Evolutionary conservation across 2,888 invertebrate species (phyloP).

Genomic region (Hypselothyrea guttata): DNA sequence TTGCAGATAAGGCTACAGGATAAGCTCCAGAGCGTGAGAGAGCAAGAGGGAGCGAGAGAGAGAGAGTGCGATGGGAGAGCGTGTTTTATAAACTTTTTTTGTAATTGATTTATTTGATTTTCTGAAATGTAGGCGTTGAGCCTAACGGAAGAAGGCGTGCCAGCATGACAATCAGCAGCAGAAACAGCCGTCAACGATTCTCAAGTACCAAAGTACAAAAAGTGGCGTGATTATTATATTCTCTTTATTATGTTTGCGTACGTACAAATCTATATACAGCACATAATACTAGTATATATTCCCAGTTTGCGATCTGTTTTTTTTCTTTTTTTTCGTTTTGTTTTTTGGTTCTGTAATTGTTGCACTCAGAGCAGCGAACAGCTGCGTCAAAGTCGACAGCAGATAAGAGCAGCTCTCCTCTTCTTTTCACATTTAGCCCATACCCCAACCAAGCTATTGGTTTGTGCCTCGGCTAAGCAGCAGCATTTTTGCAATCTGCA

Average conservation of each 20-base stretch:
- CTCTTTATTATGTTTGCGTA: slow-evolving; percentile 39
- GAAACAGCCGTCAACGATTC: slow-evolving; percentile 16
- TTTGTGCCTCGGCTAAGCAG: no score
- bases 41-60: not conserved
- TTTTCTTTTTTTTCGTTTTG: no score
- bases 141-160: slow-evolving; percentile 63
- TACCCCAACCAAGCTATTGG: no score
- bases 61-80: not conserved
- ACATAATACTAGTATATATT: slow-evolving; percentile 2
- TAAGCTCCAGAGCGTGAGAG: not conserved
- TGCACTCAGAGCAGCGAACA: slow-evolving; percentile 31
- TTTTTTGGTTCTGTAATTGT: slow-evolving; percentile 48
- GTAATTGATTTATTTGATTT: no score
- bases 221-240: slow-evolving; percentile 74
- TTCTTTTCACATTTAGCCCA: no score
- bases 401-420: slow-evolving; percentile 10
- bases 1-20: no score
- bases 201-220: slow-evolving; percentile 62
- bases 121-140: slow-evolving; percentile 30
- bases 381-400: not conserved
- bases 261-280: not conserved
- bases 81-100: no score
- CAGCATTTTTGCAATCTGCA: no score
- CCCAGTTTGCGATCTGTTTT: not conserved
- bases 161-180: slow-evolving; percentile 34